Percentiles rank a stretch among this genome's conserved stretches.
Conservation (phyloP, 2,797 vertebrate genomes). For the Poeciliopsis turneri region DNA sequence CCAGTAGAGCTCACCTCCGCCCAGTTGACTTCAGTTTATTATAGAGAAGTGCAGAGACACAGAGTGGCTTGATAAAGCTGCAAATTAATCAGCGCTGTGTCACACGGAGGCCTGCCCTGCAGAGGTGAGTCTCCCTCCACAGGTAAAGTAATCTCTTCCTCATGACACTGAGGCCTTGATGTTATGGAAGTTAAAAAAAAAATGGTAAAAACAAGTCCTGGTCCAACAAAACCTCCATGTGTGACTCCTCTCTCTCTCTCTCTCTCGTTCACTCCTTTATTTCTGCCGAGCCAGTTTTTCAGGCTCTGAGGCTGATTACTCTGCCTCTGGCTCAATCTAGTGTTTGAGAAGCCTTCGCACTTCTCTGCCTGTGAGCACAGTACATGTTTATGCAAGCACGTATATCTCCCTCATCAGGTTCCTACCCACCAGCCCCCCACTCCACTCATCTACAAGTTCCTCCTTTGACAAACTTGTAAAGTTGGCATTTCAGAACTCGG, state of each 20-base stretch:
- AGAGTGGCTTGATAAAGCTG: conserved; percentile 12
- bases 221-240: conserved; percentile 2
- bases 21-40: conserved; percentile 1
- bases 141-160: conserved; percentile 30
- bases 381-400: conserved; percentile 62
- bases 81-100: conserved; percentile 34
- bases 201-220: neutral
- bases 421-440: conserved; percentile 20
- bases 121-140: conserved; percentile 12
- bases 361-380: conserved; percentile 49
- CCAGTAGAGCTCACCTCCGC: neutral
- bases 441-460: conserved; percentile 47
- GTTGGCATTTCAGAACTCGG: conserved; percentile 46
- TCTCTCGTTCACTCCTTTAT: conserved; percentile 1
- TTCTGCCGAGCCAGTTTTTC: conserved; percentile 75
- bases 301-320: conserved; percentile 57
- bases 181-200: neutral
- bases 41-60: conserved; percentile 13
- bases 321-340: conserved; percentile 62
- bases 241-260: neutral
- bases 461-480: conserved; percentile 72
- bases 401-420: conserved; percentile 28
- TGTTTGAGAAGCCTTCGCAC: conserved; percentile 66
- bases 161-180: conserved; percentile 25
- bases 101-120: conserved; percentile 14